These are phyloP conservation scores for Odontomachus brunneus DNA, from an alignment of 1,140 invertebrate genomes.

Conservation along the genomic window DNA sequence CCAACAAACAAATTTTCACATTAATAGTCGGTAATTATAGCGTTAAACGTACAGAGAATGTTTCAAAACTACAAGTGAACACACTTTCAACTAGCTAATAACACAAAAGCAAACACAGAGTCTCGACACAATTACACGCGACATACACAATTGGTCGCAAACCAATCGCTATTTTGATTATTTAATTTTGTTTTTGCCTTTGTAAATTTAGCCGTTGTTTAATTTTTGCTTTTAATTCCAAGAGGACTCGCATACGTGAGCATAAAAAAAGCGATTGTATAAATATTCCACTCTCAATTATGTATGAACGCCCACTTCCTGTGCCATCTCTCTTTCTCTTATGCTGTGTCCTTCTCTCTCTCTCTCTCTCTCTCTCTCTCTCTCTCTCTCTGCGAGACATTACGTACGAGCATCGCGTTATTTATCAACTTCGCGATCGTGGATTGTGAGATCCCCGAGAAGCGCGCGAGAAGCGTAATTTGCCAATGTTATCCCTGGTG, in stretches of 20 bases:
- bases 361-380: not conserved
- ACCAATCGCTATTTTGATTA: too few species aligned
- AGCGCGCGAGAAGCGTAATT: conserved; percentile 47
- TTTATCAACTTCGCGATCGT: conserved; percentile 22
- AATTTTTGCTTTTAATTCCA: too few species aligned
- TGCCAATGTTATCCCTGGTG: conserved; percentile 36
- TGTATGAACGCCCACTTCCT: conserved; percentile 35
- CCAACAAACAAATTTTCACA: too few species aligned
- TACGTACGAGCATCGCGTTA: conserved; percentile 34
- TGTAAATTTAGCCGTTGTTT: too few species aligned
- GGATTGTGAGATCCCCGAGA: not conserved
- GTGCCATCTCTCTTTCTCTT: conserved; percentile 12
- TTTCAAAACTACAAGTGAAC: too few species aligned
- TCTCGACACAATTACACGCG: too few species aligned
- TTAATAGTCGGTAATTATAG: too few species aligned
- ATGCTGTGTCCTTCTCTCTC: not conserved
- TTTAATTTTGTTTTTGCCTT: too few species aligned
- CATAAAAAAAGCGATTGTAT: conserved; percentile 25
- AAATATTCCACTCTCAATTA: conserved; percentile 44
- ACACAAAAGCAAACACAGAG: too few species aligned
- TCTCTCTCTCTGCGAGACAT: not conserved
- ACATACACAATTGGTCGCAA: too few species aligned
- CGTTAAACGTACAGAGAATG: conserved; percentile 2
- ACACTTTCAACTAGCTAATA: too few species aligned
- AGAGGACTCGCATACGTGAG: not conserved